A percentile compares a stretch with the other conserved stretches of the same genome.
Evolutionary conservation across 53 echinoderm and acorn worm genomes (phyloP).

Genomic region (Paracentrotus lividus): DNA sequence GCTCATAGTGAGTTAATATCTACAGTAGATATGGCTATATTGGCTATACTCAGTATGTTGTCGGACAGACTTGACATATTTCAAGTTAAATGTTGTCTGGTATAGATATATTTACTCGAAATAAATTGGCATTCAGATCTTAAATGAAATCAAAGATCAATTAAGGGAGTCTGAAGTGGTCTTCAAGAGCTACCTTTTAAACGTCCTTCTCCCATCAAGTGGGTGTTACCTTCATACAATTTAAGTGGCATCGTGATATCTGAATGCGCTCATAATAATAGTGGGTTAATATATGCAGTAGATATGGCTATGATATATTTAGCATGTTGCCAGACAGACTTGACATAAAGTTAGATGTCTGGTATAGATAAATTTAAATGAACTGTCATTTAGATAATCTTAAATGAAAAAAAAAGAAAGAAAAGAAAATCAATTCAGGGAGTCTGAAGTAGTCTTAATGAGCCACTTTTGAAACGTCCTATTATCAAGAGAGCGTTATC

Average conservation of each 20-base stretch:
- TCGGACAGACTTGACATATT: too few species aligned
- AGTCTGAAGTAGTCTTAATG: not conserved
- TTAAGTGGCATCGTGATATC: not conserved
- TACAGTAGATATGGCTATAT: not conserved
- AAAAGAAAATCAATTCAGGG: not conserved
- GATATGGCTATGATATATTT: not conserved
- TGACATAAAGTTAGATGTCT: too few species aligned
- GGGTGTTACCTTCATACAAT: not conserved
- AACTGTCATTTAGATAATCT: too few species aligned
- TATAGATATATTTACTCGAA: too few species aligned
- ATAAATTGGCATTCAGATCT: too few species aligned
- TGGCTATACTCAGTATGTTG: too few species aligned
- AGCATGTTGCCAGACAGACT: too few species aligned
- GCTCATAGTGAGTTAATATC: conserved; percentile 21
- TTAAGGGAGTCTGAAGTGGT: not conserved
- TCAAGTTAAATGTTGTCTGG: too few species aligned
- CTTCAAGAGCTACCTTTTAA: not conserved
- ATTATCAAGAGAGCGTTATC: not conserved
- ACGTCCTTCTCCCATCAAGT: not conserved
- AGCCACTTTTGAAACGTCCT: not conserved
- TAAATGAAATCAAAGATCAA: not conserved
- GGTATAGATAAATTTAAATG: too few species aligned
- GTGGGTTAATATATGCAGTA: conserved; percentile 31
- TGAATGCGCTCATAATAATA: not conserved
- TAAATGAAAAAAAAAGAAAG: not conserved